Evolutionary conservation across 2,797 vertebrate species (phyloP), one percentile per base, ranked within the genome.

Genomic region (Lacerta agilis): DNA sequence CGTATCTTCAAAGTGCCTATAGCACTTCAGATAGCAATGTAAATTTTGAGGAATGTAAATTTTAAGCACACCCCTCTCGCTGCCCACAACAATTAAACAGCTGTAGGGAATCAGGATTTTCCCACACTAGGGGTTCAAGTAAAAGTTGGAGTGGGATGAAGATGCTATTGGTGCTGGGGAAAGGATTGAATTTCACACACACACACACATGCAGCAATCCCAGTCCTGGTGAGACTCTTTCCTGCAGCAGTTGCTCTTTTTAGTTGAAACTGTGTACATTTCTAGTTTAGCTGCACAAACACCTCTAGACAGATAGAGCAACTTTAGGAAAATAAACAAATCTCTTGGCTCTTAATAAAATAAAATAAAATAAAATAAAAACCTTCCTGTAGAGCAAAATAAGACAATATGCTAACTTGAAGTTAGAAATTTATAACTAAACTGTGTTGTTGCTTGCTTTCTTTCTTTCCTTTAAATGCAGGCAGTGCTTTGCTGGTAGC

Each of bases 401-500:
- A 87, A 55, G 17, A 11, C 3, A 87, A 29, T 20, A 29, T 1
- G n/a, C 6, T 84, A 69, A 79, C 20, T 49, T 49, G n/a, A 88
- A 75, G 27, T 20, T 92, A 49, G 64, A 73, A 88, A 73, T 85
- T 64, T 64, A 82, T 88, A 23, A 82, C 1, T 36, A 76, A 90
- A 86, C 20, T 18, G 43, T 82, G 92, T 92, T 2, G 89, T 45
- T 93, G 90, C 67, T 45, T 93, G 90, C 55, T 8, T 64, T 71
- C 85, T 36, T 93, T 92, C 91, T 94, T 20, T 93, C 93, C 93
- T 92, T 89, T 17, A 93, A 92, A 93, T 94, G 69, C 95, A 98
- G 98, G 97, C 91, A 95, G 94, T 89, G 98, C 97, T 43, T 94
- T 99, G 94, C 97, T 99, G 92, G 94, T 99, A 87, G 97, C 97